Evolutionary conservation across 2,888 invertebrate species (phyloP), one percentile per base, ranked within the genome.

Genomic region (Euphydryas editha): DNA sequence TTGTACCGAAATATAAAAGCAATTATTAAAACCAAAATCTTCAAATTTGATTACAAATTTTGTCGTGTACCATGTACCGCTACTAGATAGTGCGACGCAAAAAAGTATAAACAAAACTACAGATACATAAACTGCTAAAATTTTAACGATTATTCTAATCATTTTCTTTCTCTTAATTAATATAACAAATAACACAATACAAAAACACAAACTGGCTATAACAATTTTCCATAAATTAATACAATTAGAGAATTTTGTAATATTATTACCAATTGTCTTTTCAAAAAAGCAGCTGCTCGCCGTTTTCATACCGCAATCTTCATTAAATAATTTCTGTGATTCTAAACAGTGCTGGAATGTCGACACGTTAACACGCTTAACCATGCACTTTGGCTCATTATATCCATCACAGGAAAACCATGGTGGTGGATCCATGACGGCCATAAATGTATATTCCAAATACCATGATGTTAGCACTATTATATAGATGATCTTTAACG

Each of bases 331-430:
- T 13, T 71, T 66, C 76, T 86, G 85, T 37, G 88, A 82, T 79
- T 90, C 89, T 55, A 92, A 62, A 63, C 91, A 92, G 68, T 87
- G 86, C 80, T 92, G 90, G 71, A 87, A 91, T 68, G 84, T 74
- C 0, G 91, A 86, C 0, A 88, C 76, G 60, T 92, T 88, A 0
- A 86, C 64, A 51, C 83, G 76, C 76, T 92, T 92, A 11, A 91
- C 86, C 88, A 92, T 90, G 74, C 92, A 92, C 70, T 81, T 83
- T 13, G 73, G 64, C 36, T 74, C 72, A 49, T 80, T 80, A 58
- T 78, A 88, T n/a, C 84, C 84, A 1, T 84, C 82, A 67, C 92
- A 92, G 2, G 80, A 76, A 55, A 79, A 81, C 92, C 92, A 92
- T 0, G 92, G 90, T 1, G 89, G 89, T 1, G 85, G 82, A 59